A percentile compares a stretch with the other conserved stretches of the same genome.
These are phyloP conservation scores for Deilephila elpenor DNA, from an alignment of 2,888 invertebrate species.

Conservation along the genomic window DNA sequence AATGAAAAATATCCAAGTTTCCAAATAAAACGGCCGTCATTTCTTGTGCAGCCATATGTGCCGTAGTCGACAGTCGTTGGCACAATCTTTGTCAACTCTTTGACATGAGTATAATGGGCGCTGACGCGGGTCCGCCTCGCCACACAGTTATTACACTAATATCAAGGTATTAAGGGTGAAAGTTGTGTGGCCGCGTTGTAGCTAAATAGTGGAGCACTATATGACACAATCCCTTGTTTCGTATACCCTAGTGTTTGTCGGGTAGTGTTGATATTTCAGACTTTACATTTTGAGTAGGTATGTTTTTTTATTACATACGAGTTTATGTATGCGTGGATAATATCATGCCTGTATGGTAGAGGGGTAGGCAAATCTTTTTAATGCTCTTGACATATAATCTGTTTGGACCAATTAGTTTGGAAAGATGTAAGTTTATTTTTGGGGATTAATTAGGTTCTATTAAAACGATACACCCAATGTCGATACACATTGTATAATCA, in stretches of 20 bases:
- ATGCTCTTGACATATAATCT: too few species aligned
- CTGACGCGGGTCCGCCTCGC: constrained; percentile 36
- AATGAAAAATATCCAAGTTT: not conserved
- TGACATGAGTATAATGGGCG: constrained; percentile 40
- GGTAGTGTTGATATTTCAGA: not conserved
- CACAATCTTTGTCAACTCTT: constrained; percentile 37
- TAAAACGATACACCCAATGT: too few species aligned
- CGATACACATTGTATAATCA: too few species aligned
- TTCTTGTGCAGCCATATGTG: not conserved
- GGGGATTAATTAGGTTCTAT: too few species aligned
- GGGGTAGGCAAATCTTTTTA: too few species aligned
- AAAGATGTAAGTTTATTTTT: too few species aligned
- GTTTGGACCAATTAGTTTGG: too few species aligned
- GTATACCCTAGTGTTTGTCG: not conserved
- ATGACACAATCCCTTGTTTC: constrained; percentile 3
- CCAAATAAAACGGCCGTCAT: not conserved
- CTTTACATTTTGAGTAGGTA: not conserved
- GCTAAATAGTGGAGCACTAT: constrained; percentile 10
- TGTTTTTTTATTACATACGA: not conserved
- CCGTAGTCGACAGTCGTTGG: constrained; percentile 26
- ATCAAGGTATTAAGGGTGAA: not conserved
- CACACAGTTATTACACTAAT: not conserved
- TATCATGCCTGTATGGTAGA: too few species aligned
- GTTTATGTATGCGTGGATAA: too few species aligned
- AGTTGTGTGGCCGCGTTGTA: not conserved